Conservation (phyloP, 2,888 invertebrate species). For the Bellardia pandia region DNA sequence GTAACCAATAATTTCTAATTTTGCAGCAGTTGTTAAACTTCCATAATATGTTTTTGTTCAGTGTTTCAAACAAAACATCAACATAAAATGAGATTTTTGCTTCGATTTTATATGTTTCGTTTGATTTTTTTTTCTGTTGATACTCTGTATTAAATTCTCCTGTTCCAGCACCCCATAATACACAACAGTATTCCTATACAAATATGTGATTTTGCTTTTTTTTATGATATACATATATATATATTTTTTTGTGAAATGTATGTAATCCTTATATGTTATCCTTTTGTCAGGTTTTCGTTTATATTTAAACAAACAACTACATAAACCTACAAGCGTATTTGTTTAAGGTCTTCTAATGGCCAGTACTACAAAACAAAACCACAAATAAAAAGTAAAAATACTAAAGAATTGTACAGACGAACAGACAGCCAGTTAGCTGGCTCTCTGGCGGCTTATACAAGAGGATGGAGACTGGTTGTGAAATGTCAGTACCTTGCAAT, state of each 20-base stretch:
- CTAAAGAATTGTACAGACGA: background rate
- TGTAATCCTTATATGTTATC: slow-evolving; percentile 49
- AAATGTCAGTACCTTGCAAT: background rate
- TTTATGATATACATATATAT: background rate
- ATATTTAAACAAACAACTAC: background rate
- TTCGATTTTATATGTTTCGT: too few species aligned
- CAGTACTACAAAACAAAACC: background rate
- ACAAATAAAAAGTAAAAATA: background rate
- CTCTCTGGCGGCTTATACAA: background rate
- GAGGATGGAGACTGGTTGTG: too few species aligned
- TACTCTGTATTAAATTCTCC: too few species aligned
- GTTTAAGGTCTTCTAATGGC: background rate
- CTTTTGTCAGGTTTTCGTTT: slow-evolving; percentile 50
- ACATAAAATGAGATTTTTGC: too few species aligned
- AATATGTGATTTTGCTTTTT: background rate
- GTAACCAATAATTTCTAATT: too few species aligned
- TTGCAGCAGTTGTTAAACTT: too few species aligned
- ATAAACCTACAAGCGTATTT: background rate
- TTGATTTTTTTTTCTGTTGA: too few species aligned
- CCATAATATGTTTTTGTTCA: too few species aligned
- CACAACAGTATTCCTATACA: background rate
- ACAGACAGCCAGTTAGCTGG: background rate
- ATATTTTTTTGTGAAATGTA: background rate
- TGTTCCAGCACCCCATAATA: too few species aligned
- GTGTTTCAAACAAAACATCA: too few species aligned